phyloP scores from a whole-genome alignment of 2,113 vertebrate species.

The Carassius carassius region DNA sequence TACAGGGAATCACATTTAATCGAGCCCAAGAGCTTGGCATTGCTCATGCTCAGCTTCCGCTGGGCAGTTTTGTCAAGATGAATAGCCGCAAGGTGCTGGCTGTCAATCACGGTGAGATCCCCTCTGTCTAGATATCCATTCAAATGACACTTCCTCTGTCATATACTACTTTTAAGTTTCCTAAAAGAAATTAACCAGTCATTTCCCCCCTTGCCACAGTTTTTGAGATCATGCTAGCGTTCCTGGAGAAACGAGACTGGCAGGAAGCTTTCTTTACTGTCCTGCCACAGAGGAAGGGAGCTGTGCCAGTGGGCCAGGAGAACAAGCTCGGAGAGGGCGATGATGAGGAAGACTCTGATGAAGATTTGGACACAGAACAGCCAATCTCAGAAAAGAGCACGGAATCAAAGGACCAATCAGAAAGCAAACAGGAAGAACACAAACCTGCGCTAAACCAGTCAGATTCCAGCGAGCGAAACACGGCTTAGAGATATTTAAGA shows the following conservation, averaged over 20 bases:
- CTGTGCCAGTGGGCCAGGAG: slow-evolving; percentile 76
- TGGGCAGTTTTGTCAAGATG: slow-evolving; percentile 94
- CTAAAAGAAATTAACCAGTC: neutral
- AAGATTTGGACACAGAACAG: slow-evolving; percentile 55
- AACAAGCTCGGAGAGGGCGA: slow-evolving; percentile 41
- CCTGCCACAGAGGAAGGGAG: slow-evolving; percentile 91
- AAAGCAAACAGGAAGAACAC: slow-evolving; percentile 20
- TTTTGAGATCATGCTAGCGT: slow-evolving; percentile 95
- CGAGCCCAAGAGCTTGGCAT: slow-evolving; percentile 86
- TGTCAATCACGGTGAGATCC: slow-evolving; percentile 90
- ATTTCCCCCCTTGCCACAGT: slow-evolving; percentile 74
- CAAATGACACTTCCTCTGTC: neutral
- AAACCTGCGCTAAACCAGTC: slow-evolving; percentile 25
- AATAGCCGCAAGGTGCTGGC: slow-evolving; percentile 96
- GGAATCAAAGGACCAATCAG: slow-evolving; percentile 35
- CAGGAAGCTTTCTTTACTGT: slow-evolving; percentile 92
- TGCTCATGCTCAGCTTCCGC: slow-evolving; percentile 90
- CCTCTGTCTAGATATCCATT: neutral
- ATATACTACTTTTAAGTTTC: neutral
- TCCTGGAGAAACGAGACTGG: slow-evolving; percentile 89
- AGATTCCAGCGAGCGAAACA: slow-evolving; percentile 33
- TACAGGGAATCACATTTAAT: slow-evolving; percentile 87
- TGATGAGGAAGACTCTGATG: slow-evolving; percentile 56
- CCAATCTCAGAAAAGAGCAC: slow-evolving; percentile 30
- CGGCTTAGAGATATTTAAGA: slow-evolving; percentile 17